phyloP scores from a whole-genome alignment of 2,113 vertebrate species.

The Crocuta crocuta region DNA sequence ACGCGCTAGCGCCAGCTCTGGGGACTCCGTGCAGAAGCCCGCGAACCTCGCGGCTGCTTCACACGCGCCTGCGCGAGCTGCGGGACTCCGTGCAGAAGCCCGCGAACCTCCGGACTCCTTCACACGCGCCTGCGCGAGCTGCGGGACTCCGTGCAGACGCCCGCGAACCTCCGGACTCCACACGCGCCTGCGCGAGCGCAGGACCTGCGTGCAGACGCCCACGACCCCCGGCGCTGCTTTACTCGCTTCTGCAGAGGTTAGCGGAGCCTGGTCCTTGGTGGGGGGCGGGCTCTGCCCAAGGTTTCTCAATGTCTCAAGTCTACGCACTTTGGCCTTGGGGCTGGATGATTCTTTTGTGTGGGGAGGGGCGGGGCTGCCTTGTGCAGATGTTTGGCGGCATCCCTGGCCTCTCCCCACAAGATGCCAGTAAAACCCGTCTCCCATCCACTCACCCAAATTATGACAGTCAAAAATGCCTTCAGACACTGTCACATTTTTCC shows the following conservation, averaged over 20 bases:
- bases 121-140: background rate
- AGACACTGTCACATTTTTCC: background rate
- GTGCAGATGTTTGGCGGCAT: background rate
- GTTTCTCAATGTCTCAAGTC: background rate
- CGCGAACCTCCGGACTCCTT: no score
- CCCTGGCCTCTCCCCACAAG: background rate
- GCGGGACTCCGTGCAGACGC: background rate
- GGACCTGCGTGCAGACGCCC: no score
- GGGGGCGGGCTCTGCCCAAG: background rate
- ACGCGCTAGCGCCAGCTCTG: no score
- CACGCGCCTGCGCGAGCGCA: background rate
- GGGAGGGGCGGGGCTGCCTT: background rate
- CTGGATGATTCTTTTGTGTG: no score
- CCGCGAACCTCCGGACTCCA: no score
- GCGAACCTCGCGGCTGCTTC: background rate
- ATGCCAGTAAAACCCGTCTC: background rate
- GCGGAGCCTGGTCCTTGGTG: no score
- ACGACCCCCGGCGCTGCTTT: rapidly evolving
- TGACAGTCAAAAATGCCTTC: background rate
- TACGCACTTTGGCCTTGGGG: background rate
- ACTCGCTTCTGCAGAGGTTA: rapidly evolving
- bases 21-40: no score
- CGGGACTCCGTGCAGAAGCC: no score
- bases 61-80: no score
- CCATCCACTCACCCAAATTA: background rate